Evolutionary conservation across 2,888 invertebrate species (phyloP).

Genomic region (Trissolcus brochymenae): DNA sequence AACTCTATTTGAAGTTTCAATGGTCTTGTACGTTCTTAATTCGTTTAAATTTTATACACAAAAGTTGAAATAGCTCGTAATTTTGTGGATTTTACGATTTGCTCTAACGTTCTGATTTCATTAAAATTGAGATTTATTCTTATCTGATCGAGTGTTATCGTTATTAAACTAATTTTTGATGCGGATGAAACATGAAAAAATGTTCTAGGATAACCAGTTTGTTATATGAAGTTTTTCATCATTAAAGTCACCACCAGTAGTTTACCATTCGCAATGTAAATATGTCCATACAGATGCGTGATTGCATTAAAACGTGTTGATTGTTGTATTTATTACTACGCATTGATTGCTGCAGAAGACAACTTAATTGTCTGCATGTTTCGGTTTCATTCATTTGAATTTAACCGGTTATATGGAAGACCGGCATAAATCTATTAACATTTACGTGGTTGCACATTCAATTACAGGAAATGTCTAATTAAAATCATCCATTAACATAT

Average conservation of each 20-base stretch:
- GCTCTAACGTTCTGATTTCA: slow-evolving; percentile 5
- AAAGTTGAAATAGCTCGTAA: slow-evolving; percentile 18
- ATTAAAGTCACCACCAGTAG: background rate
- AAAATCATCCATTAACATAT: slow-evolving; percentile 22
- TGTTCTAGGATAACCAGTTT: background rate
- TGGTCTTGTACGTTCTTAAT: slow-evolving; percentile 24
- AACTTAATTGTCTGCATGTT: slow-evolving; percentile 16
- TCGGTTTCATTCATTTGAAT: slow-evolving; percentile 28
- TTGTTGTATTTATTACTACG: slow-evolving; percentile 5
- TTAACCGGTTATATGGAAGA: slow-evolving; percentile 14
- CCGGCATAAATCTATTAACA: slow-evolving; percentile 25
- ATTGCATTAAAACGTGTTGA: slow-evolving; percentile 1
- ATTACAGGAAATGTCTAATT: slow-evolving; percentile 23
- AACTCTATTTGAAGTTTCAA: slow-evolving; percentile 10
- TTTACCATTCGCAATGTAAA: background rate
- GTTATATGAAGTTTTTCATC: background rate
- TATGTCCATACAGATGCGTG: background rate
- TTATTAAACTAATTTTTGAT: background rate
- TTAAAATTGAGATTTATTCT: slow-evolving; percentile 14
- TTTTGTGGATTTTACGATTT: slow-evolving; percentile 14
- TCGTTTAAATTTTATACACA: slow-evolving; percentile 20
- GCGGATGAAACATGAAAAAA: background rate
- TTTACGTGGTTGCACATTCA: slow-evolving; percentile 35
- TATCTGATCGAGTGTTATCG: background rate
- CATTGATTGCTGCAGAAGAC: slow-evolving; percentile 12